Percentiles rank a stretch among this genome's conserved stretches.
Evolutionary conservation across 2,797 vertebrate genomes (phyloP).

Genomic region (Falco concolor): DNA sequence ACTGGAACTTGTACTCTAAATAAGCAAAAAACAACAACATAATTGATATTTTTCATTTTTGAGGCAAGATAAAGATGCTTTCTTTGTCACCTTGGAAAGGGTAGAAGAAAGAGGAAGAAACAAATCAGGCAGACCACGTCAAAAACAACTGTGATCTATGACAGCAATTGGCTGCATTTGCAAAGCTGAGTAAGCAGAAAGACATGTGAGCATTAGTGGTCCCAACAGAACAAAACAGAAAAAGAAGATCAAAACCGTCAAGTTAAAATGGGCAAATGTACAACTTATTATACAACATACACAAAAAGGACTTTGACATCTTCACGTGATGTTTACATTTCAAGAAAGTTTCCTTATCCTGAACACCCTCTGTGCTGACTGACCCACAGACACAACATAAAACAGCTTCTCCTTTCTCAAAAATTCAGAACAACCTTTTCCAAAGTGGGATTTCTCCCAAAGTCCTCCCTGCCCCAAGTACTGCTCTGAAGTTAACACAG

Average conservation of each 20-base stretch:
- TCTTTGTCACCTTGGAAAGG: neutral
- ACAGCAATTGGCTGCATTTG: neutral
- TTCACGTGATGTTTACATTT: neutral
- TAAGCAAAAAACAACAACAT: neutral
- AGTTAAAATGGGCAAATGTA: neutral
- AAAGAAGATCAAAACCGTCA: neutral
- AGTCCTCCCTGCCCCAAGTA: neutral
- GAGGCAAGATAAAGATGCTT: neutral
- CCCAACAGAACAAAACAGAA: neutral
- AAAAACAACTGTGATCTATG: neutral
- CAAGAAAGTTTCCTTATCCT: neutral
- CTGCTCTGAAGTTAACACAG: neutral
- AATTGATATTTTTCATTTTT: neutral
- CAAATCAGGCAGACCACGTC: neutral
- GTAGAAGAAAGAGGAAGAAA: neutral
- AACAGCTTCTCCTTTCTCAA: neutral
- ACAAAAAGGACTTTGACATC: neutral
- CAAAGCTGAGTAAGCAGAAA: slow-evolving; percentile 38
- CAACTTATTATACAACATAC: neutral
- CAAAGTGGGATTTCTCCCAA: neutral
- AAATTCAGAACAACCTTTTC: neutral
- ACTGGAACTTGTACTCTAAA: neutral
- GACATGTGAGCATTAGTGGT: neutral
- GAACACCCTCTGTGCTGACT: neutral
- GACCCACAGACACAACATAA: neutral